These are phyloP conservation scores for Danio tinwini DNA, from an alignment of 2,797 vertebrate species.

Conservation along the genomic window DNA sequence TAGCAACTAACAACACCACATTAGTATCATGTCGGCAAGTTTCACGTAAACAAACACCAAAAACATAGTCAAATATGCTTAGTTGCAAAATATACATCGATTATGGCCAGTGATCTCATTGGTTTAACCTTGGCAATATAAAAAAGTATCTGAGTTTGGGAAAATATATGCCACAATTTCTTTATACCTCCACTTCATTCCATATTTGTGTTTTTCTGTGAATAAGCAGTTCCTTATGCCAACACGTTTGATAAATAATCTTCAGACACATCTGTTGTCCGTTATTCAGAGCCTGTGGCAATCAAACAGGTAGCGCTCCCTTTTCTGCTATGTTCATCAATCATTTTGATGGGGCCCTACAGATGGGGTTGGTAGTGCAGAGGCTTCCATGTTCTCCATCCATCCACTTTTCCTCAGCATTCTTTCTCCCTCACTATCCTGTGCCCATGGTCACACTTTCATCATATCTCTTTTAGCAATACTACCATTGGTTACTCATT, in stretches of 20 bases:
- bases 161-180: not conserved
- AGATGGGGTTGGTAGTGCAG: constrained; percentile 7
- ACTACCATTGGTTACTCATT: constrained; percentile 44
- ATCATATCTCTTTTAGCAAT: constrained; percentile 52
- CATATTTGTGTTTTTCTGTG: not conserved
- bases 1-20: too few relatives aligned
- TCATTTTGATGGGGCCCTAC: constrained; percentile 21
- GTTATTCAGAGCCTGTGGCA: constrained; percentile 14
- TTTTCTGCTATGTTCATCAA: constrained; percentile 30
- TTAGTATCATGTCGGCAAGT: not conserved
- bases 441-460: constrained; percentile 39
- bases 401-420: not conserved
- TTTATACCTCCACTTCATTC: not conserved
- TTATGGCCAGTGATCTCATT: not conserved
- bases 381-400: constrained; percentile 25
- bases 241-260: constrained; percentile 26
- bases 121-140: not conserved
- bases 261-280: constrained; percentile 2
- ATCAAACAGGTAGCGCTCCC: constrained; percentile 17
- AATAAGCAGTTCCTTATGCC: not conserved
- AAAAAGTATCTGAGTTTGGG: not conserved
- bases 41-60: not conserved
- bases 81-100: not conserved
- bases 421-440: constrained; percentile 4
- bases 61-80: not conserved